These are phyloP conservation scores for Oreocharis arfaki DNA, from an alignment of 2,113 vertebrate genomes.

Conservation along the genomic window DNA sequence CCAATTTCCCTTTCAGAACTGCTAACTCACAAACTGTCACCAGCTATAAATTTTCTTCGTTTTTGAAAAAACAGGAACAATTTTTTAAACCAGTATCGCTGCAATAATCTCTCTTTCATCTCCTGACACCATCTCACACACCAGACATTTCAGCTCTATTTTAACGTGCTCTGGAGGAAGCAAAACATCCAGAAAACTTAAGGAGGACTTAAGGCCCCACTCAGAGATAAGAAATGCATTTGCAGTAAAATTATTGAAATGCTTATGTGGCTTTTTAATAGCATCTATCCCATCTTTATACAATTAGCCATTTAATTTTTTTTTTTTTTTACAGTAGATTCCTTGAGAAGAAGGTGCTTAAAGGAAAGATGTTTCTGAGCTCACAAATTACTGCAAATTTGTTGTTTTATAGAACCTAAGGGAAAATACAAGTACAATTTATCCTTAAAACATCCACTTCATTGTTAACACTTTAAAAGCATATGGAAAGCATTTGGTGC, in stretches of 20 bases:
- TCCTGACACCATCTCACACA: neutral
- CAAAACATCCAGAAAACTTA: neutral
- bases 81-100: neutral
- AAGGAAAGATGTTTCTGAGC: neutral
- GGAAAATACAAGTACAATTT: neutral
- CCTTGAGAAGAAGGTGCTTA: neutral
- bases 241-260: neutral
- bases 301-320: neutral
- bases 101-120: neutral
- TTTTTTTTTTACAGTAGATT: neutral
- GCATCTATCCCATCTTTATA: neutral
- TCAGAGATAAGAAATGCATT: neutral
- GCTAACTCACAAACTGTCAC: neutral
- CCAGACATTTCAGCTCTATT: neutral
- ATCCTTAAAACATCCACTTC: neutral
- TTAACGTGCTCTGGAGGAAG: neutral
- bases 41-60: neutral
- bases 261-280: neutral
- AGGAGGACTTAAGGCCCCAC: neutral
- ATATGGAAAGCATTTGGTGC: neutral
- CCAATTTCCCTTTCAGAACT: neutral
- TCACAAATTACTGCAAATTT: neutral
- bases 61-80: neutral
- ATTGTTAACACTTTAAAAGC: neutral
- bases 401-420: neutral